A percentile compares a stretch with the other conserved stretches of the same genome.
phyloP scores from a whole-genome alignment of 2,888 invertebrate genomes.

The Zhuqinia jingwanae region DNA sequence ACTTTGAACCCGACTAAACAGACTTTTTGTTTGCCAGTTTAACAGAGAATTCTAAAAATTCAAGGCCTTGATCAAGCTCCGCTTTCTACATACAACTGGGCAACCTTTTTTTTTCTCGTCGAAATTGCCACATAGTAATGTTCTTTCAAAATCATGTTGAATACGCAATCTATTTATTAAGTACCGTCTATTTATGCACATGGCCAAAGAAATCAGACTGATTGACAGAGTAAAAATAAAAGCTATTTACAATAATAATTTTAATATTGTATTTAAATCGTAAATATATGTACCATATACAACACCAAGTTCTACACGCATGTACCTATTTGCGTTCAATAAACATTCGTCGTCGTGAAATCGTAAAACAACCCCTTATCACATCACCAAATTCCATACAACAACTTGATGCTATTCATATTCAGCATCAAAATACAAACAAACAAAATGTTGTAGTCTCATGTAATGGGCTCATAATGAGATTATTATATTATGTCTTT shows the following conservation, averaged over 20 bases:
- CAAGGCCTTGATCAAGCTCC: too few species aligned
- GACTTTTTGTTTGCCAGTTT: too few species aligned
- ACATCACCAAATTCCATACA: neutral
- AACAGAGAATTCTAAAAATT: too few species aligned
- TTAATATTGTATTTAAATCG: neutral
- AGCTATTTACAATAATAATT: too few species aligned
- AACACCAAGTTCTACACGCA: neutral
- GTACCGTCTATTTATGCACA: conserved; percentile 14
- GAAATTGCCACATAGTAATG: too few species aligned
- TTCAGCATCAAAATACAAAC: conserved; percentile 34
- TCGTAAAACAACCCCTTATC: conserved; percentile 18
- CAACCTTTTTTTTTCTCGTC: too few species aligned
- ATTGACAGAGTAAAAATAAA: conserved; percentile 5
- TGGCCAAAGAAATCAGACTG: conserved; percentile 11
- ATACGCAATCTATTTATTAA: too few species aligned
- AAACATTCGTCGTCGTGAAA: neutral
- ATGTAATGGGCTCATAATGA: conserved; percentile 8
- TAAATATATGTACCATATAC: neutral
- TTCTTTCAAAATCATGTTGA: too few species aligned
- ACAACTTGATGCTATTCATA: neutral
- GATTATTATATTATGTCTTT: conserved; percentile 26
- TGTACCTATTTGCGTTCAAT: neutral
- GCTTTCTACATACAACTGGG: too few species aligned
- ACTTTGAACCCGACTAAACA: too few species aligned
- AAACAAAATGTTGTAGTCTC: conserved; percentile 6